Evolutionary conservation across 2,113 vertebrate species (phyloP).

Genomic region (Paradisaea rubra): DNA sequence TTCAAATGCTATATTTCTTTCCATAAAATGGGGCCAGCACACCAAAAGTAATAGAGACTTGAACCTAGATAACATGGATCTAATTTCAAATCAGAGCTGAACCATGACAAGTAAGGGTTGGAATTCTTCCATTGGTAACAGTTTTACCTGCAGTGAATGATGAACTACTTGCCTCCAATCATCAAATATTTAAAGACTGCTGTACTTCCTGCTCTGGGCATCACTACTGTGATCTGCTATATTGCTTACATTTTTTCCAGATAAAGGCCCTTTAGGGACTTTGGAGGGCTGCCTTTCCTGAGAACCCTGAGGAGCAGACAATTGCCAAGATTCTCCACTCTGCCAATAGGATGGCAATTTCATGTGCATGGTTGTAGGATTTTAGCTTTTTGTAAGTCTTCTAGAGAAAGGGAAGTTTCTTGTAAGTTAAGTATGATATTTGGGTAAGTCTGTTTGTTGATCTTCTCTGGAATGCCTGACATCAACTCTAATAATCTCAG

Average conservation of each 20-base stretch:
- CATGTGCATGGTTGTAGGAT: not conserved
- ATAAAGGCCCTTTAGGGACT: not conserved
- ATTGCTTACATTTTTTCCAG: not conserved
- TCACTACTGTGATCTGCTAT: not conserved
- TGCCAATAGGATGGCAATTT: not conserved
- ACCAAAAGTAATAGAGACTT: not conserved
- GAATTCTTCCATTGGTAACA: accelerated
- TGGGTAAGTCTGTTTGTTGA: not conserved
- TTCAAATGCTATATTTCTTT: not conserved
- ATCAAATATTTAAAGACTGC: not conserved
- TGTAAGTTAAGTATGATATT: not conserved
- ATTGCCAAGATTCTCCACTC: not conserved
- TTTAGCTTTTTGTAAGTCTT: not conserved
- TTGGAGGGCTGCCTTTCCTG: not conserved
- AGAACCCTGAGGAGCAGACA: not conserved
- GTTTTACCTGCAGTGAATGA: not conserved
- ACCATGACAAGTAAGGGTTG: not conserved
- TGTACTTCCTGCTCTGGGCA: not conserved
- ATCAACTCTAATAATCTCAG: not conserved
- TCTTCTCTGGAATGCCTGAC: not conserved
- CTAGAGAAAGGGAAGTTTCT: not conserved
- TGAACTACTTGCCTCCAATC: not conserved
- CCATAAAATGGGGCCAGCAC: not conserved
- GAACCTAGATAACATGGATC: not conserved
- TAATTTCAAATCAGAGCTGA: not conserved